These are phyloP conservation scores for Manacus vitellinus DNA, from an alignment of 2,113 vertebrate genomes.

Conservation along the genomic window DNA sequence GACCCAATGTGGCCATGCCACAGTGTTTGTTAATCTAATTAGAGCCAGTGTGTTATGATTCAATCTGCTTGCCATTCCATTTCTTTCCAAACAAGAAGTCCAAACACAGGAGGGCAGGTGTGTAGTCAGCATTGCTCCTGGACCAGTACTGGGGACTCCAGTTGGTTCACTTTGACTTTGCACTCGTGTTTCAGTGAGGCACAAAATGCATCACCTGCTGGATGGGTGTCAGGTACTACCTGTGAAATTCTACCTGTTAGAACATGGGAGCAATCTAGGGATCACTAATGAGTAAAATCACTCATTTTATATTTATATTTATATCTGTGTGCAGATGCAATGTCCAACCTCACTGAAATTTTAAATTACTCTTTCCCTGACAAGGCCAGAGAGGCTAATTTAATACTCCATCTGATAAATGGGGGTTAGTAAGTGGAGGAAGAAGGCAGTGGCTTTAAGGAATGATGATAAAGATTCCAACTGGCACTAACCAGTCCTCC, in stretches of 20 bases:
- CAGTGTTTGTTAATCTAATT: rapidly evolving
- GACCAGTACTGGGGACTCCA: not conserved
- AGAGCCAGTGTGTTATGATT: not conserved
- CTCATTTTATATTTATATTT: not conserved
- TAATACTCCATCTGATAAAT: not conserved
- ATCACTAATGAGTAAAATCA: not conserved
- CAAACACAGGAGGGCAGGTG: rapidly evolving
- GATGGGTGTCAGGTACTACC: not conserved
- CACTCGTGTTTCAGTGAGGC: not conserved
- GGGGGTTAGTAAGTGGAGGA: not conserved
- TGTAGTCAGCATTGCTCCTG: not conserved
- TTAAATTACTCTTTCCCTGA: not conserved
- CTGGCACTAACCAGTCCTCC: not conserved
- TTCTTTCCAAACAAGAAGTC: not conserved
- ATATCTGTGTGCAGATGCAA: not conserved
- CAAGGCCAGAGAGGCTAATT: not conserved
- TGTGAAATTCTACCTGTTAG: not conserved
- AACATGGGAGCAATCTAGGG: not conserved
- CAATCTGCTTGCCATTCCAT: not conserved
- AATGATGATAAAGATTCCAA: not conserved
- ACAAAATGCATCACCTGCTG: not conserved
- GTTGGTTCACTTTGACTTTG: not conserved
- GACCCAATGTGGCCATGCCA: not conserved
- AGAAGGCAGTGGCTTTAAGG: not conserved
- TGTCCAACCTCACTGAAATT: not conserved